Evolutionary conservation across 2,888 invertebrate species (phyloP), one percentile per base, ranked within the genome.

Genomic region (Doris montereyensis): DNA sequence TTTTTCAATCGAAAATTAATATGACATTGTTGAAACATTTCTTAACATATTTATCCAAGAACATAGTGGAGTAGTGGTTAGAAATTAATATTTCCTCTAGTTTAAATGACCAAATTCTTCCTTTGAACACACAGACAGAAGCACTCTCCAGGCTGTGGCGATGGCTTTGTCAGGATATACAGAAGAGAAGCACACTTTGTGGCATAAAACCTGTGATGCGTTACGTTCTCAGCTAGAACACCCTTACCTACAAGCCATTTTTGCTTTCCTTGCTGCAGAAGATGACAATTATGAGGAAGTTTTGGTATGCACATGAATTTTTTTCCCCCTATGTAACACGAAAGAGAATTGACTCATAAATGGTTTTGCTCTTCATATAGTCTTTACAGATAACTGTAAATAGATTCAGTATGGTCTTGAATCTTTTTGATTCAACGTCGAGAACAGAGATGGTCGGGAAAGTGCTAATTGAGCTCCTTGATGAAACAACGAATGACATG

Each of bases 191-290:
- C 94, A 94, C 84, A 95, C 95, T 28, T 93, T 95, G 88, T 97
- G 95, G 96, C 94, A 94, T 79, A 95, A 94, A 91, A 94, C 95
- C 78, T 95, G 96, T 85, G 92, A 94, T 0, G 93, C 92, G 62
- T 95, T 96, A n/a, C 94, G 94, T 85, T 93, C 93, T 26, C 95
- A 96, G 89, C 93, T 98, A 75, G 93, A 94, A n/a, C 96, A 97
- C 93, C 95, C 97, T 0, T 97, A 98, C 92, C 93, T 98, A 82
- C 94, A 96, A 87, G 96, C 96, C 4, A 95, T 97, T 91, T 97
- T 98, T 93, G 95, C 95, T 71, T 98, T 98, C 93, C 93, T 98
- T 81, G 96, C 97, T 0, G 94, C 95, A 41, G 95, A 96, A 75
- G 94, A 94, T 87, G 95, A 94, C 84, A 94, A 93, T 86, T 96